phyloP scores from a whole-genome alignment of 1,140 invertebrate species.

The Cyrtorhinus lividipennis region DNA sequence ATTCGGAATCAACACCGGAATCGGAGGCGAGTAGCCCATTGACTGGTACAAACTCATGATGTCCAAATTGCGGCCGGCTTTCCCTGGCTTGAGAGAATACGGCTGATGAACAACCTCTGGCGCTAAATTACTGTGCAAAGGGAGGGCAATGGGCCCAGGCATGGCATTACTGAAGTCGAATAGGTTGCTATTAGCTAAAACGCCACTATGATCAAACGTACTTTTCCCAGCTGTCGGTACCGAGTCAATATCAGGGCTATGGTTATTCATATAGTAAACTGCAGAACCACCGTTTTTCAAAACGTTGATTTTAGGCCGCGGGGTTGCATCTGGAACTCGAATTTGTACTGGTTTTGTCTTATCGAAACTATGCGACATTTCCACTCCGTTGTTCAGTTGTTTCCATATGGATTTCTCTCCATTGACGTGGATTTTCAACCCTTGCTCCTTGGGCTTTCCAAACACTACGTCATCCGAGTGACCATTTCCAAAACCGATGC shows the following conservation, averaged over 20 bases:
- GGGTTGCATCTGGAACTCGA: neutral
- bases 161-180: conserved; percentile 23
- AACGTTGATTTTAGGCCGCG: conserved; percentile 5
- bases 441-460: conserved; percentile 11
- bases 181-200: conserved; percentile 18
- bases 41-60: conserved; percentile 8
- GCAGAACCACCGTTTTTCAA: conserved; percentile 14
- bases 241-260: conserved; percentile 5
- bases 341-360: conserved; percentile 11
- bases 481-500: conserved; percentile 20
- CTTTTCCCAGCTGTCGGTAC: conserved; percentile 13
- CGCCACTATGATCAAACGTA: conserved; percentile 20
- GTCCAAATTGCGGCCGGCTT: neutral
- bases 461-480: conserved; percentile 11
- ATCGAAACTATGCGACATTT: conserved; percentile 20
- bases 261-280: conserved; percentile 18
- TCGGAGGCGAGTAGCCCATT: conserved; percentile 10
- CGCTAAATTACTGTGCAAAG: neutral
- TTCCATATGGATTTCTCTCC: conserved; percentile 22
- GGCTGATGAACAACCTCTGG: neutral
- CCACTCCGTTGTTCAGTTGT: conserved; percentile 19
- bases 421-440: conserved; percentile 16
- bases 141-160: neutral
- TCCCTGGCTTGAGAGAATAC: neutral
- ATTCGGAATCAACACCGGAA: conserved; percentile 15